Evolutionary conservation across 2,113 vertebrate genomes (phyloP), one percentile per base, ranked within the genome.

Genomic region (Gopherus flavomarginatus): DNA sequence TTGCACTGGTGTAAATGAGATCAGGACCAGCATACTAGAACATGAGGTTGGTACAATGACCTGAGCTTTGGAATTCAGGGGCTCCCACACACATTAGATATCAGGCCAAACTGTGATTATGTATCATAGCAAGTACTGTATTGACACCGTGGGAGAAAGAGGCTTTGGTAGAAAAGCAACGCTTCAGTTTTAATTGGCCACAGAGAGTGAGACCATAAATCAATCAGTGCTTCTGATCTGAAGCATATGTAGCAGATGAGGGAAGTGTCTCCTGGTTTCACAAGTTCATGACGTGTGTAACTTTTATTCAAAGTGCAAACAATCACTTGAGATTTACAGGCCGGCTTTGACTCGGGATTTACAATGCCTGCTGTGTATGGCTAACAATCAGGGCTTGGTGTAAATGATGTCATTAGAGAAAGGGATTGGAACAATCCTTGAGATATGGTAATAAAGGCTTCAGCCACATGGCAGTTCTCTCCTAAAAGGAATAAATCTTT

Each of bases 91-190:
- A 79, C 11, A 26, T n/a, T 9, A 86, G 44, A 4, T n/a, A 21
- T n/a, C 35, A 69, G 65, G 17, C 31, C 49, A 49, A n/a, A 52
- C 29, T 44, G 69, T 72, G 57, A 27, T 35, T 65, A 22, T 0
- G 11, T 26, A 44, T 19, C 47, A 24, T 52, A 4, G 24, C 29
- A 49, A 86, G 90, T 26, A n/a, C 27, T 80, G 42, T 88, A 78
- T 16, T 59, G 47, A 47, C 0, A 0, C 29, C 56, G 26, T 0
- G 2, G 77, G 59, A 8, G n/a, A 80, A 57, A 3, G 13, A 35
- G 29, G 59, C 86, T 94, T 49, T 1, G 2, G 19, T 16, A 21
- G 21, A 69, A 82, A 38, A 81, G 69, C 69, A 72, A 21, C 2
- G 42, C 26, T 47, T 11, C 6, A 2, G 16, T 77, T 59, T 11